Conservation (phyloP, 2,888 invertebrate genomes). For the Eupithecia insigniata region DNA sequence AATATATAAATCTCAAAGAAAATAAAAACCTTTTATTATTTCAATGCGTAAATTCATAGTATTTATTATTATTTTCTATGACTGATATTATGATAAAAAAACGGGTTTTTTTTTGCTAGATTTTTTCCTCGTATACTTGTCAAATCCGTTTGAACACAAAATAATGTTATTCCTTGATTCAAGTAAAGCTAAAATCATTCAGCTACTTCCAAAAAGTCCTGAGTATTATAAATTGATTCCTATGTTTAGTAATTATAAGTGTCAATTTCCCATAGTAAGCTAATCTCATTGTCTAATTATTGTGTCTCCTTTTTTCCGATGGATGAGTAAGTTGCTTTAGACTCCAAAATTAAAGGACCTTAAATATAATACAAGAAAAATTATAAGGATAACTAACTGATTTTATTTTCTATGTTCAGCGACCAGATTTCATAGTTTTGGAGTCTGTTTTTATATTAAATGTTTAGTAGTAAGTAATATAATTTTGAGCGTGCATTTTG, state of each 20-base stretch:
- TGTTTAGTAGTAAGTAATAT: conserved; percentile 6
- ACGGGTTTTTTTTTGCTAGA: too few relatives aligned
- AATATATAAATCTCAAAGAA: not conserved
- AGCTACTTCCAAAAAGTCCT: conserved; percentile 32
- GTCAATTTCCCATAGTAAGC: conserved; percentile 36
- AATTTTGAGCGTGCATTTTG: not conserved
- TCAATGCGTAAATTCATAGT: too few relatives aligned
- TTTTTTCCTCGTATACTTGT: not conserved
- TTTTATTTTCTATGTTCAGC: not conserved
- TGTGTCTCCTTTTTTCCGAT: conserved; percentile 23
- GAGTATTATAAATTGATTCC: conserved; percentile 32
- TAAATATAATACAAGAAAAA: not conserved
- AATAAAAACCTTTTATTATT: too few relatives aligned
- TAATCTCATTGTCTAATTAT: conserved; percentile 29
- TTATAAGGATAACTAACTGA: not conserved
- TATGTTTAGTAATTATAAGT: conserved; percentile 28
- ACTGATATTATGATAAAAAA: too few relatives aligned
- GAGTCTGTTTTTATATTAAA: conserved; percentile 21
- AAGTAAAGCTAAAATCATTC: conserved; percentile 37
- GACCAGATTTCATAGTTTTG: conserved; percentile 21
- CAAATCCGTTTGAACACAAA: conserved; percentile 22
- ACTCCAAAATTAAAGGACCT: conserved; percentile 29
- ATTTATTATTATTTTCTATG: too few relatives aligned
- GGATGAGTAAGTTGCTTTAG: conserved; percentile 37
- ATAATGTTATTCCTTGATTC: conserved; percentile 23